Evolutionary conservation across 2,113 vertebrate genomes (phyloP).

Genomic region (Labeo catla): DNA sequence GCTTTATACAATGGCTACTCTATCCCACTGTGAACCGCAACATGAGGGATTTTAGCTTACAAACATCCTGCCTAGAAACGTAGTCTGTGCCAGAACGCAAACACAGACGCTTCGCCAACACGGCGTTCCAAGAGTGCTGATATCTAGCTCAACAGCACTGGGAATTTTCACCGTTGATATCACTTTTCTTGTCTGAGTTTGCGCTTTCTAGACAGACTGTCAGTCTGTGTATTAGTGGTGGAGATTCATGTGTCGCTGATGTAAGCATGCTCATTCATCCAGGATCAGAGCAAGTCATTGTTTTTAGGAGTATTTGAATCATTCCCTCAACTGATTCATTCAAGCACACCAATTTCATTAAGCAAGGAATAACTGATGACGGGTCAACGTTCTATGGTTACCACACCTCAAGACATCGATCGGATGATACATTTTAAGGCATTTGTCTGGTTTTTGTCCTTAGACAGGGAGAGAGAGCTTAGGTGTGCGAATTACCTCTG

Average conservation of each 20-base stretch:
- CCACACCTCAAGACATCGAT: too few species aligned
- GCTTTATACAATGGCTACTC: slow-evolving; percentile 10
- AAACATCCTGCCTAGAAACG: slow-evolving; percentile 10
- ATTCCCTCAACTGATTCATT: not conserved
- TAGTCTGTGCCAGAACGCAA: not conserved
- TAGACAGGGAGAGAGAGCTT: too few species aligned
- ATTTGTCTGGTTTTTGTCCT: too few species aligned
- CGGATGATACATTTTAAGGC: too few species aligned
- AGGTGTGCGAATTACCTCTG: too few species aligned
- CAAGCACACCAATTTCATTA: not conserved
- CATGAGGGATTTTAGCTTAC: not conserved
- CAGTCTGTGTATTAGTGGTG: not conserved
- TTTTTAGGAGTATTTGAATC: not conserved
- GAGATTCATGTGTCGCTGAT: not conserved
- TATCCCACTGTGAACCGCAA: slow-evolving; percentile 15
- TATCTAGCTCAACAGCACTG: not conserved
- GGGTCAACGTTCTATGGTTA: too few species aligned
- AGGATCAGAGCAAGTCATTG: not conserved
- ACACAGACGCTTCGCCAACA: not conserved
- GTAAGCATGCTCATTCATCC: not conserved
- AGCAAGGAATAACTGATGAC: not conserved
- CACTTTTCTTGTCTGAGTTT: not conserved
- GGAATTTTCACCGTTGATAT: not conserved
- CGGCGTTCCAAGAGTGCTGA: not conserved
- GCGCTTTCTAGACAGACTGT: not conserved